Evolutionary conservation across 2,797 vertebrate genomes (phyloP), one percentile per base, ranked within the genome.

Genomic region (Lateolabrax maculatus): DNA sequence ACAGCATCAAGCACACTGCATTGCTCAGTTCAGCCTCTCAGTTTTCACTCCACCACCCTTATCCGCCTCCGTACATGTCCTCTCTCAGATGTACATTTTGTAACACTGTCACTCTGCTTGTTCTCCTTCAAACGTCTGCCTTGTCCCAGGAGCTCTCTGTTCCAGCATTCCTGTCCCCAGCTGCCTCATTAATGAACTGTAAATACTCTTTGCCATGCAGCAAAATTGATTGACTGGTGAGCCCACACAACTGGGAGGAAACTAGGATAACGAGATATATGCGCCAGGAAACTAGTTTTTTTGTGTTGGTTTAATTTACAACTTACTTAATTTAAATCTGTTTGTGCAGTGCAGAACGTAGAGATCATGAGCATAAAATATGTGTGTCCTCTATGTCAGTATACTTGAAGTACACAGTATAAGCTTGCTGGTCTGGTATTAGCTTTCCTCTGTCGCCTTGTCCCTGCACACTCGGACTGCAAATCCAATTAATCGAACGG

Each of bases 121-220:
- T 71, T 88, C 75, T 72, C 80, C 81, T 91, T 91, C 86, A 91
- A 85, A 89, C 11, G 81, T 80, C 78, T 74, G 49, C 70, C 53
- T 41, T 1, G 58, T 90, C 90, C 81, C 84, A 15, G 53, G 84
- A 86, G 89, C 80, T 49, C 77, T 48, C 58, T 3, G 44, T 86
- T 67, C 76, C 52, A 10, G 75, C 84, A 64, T 81, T 31, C 76
- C 65, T 2, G 61, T 92, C 90, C 90, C 89, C 61, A 10, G 89
- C 80, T 62, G 87, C 82, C 89, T 92, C 90, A 90, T 93, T 93
- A 93, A 90, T 90, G 88, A 89, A 90, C 83, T 84, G 91, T 93
- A 90, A 93, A 92, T 90, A 90, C 79, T 83, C 64, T 75, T 87
- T 78, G 79, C 79, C 68, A 71, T 77, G 87, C 82, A 71, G 86